Evolutionary conservation across 2,888 invertebrate species (phyloP), one percentile per base, ranked within the genome.

Genomic region (Orgyia antiqua): DNA sequence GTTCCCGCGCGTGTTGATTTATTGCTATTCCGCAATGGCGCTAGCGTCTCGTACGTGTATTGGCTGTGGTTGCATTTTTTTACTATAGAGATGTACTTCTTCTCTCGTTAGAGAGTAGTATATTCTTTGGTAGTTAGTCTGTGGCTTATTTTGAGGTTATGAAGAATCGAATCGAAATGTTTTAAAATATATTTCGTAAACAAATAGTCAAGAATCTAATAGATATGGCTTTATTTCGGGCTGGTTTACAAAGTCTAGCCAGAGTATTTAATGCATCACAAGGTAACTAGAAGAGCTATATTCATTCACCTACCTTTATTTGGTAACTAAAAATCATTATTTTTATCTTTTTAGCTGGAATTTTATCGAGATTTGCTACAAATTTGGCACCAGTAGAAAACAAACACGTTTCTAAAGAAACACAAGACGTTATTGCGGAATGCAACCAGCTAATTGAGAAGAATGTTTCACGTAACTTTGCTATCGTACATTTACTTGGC

Each of bases 401-500:
- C 12, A 66, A 70, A 51, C 38, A 63, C 5, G 47, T 52, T 1
- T 33, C 55, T 7, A 63, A 77, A 43, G 68, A 68, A 3, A 64
- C 74, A 1, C 75, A 77, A 33, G 90, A 88, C 34, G 86, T 92
- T 3, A 87, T 92, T 39, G 68, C 82, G 5, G 88, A 89, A 39
- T 90, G 94, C 21, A 93, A 93, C 53, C 73, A 78, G 29, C 86
- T 92, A 43, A 83, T 93, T 12, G 73, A 80, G 42, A 75, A 87
- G 8, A 76, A 87, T 20, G 73, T 87, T 7, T 91, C 92, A 3
- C 80, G 94, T 20, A 83, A 92, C 41, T 97, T 96, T 75, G 96
- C 96, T 0, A 89, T 96, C 1, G 88, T 97, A 1, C 92, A 95
- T 53, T 52, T 96, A 10, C 87, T 91, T 38, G 95, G 95, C 7